Conservation (phyloP, 2,113 vertebrate species). For the Anguilla rostrata region DNA sequence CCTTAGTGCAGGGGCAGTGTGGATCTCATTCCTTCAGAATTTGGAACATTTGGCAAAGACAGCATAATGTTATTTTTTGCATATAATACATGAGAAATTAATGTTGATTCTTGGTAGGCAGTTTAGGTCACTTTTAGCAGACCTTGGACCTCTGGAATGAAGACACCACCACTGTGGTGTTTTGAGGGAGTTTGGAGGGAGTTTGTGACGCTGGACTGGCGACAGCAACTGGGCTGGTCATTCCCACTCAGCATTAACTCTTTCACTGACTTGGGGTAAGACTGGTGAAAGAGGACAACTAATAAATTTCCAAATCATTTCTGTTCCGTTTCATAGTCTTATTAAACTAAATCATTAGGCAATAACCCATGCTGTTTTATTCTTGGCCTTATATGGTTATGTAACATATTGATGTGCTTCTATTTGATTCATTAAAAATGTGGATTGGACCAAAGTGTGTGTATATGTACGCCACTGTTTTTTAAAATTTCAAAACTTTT, state of each 20-base stretch:
- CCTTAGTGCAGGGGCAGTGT: background rate
- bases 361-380: background rate
- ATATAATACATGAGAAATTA: too few species aligned
- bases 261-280: background rate
- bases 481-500: background rate
- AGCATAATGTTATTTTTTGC: background rate
- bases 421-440: background rate
- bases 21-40: background rate
- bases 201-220: background rate
- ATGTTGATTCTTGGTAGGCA: too few species aligned
- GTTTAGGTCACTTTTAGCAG: background rate
- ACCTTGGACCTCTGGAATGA: slow-evolving; percentile 2
- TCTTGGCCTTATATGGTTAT: background rate
- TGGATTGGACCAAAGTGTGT: background rate
- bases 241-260: background rate
- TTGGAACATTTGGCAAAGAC: background rate
- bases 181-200: too few species aligned
- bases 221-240: background rate
- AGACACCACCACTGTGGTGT: background rate
- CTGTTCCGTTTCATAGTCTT: background rate
- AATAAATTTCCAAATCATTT: background rate
- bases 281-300: background rate
- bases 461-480: background rate
- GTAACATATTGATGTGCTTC: background rate
- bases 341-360: background rate